Evolutionary conservation across 2,888 invertebrate genomes (phyloP).

Genomic region (Agapostemon virescens): DNA sequence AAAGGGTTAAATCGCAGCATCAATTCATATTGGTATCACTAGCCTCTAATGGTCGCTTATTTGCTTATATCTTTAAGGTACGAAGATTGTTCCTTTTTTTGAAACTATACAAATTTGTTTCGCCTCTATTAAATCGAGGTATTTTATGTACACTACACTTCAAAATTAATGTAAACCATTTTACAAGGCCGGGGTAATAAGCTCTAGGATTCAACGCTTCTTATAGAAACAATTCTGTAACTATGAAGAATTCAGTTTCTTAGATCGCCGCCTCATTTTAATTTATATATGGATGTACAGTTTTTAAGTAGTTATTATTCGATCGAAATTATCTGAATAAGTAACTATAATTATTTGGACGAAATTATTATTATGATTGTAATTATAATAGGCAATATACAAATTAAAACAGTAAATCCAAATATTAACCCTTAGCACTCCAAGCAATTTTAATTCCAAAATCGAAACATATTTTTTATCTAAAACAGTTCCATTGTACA

Average conservation of each 20-base stretch:
- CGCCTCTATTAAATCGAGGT: neutral
- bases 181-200: slow-evolving; percentile 15
- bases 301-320: too few species aligned
- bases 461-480: too few species aligned
- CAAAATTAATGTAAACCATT: slow-evolving; percentile 19
- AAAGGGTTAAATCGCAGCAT: too few species aligned
- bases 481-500: too few species aligned
- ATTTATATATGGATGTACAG: neutral
- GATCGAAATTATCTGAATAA: too few species aligned
- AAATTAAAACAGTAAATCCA: neutral
- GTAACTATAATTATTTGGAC: too few species aligned
- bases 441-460: too few species aligned
- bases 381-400: neutral
- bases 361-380: neutral
- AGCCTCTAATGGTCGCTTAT: slow-evolving; percentile 49
- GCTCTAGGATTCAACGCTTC: slow-evolving; percentile 5
- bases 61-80: slow-evolving; percentile 12
- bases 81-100: slow-evolving; percentile 19
- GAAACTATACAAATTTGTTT: slow-evolving; percentile 21
- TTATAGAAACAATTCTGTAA: slow-evolving; percentile 12
- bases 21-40: too few species aligned
- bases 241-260: neutral
- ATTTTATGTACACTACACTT: neutral
- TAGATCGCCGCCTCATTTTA: neutral
- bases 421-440: too few species aligned